Conservation (phyloP, 2,888 invertebrate species). For the Timema podura region DNA sequence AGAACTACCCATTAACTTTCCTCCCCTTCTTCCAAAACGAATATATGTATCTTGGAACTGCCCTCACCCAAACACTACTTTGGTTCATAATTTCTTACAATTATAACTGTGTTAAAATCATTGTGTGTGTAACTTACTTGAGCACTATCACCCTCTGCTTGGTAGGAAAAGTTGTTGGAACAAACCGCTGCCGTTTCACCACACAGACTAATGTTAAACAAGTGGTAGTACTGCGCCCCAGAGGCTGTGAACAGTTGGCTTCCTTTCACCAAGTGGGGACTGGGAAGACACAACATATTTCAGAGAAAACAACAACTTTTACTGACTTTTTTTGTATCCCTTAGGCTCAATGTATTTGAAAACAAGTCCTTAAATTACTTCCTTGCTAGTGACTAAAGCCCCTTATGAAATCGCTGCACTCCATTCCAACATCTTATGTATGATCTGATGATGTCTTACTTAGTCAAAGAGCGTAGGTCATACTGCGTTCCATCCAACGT, state of each 20-base stretch:
- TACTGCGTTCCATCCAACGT: conserved; percentile 35
- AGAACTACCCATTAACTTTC: no score
- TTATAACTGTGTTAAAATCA: conserved; percentile 3
- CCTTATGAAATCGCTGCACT: no score
- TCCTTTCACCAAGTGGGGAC: conserved; percentile 44
- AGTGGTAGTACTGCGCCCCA: conserved; percentile 52
- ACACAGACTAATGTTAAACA: conserved; percentile 51
- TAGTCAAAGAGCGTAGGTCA: conserved; percentile 27
- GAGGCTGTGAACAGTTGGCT: conserved; percentile 45
- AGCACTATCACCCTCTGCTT: conserved; percentile 35
- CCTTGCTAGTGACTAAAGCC: no score
- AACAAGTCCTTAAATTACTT: no score
- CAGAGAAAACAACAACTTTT: background rate
- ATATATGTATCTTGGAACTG: no score
- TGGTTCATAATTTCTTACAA: no score
- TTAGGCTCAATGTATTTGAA: no score
- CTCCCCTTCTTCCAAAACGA: no score
- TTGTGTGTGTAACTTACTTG: conserved; percentile 21
- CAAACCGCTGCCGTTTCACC: conserved; percentile 43
- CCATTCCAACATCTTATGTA: no score
- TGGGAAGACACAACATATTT: conserved; percentile 29
- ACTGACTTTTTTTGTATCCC: no score
- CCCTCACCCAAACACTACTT: no score
- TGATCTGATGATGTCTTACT: no score
- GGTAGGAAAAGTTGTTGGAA: conserved; percentile 46